These are phyloP conservation scores for Chesias legatella DNA, from an alignment of 2,888 invertebrate genomes.

Conservation along the genomic window DNA sequence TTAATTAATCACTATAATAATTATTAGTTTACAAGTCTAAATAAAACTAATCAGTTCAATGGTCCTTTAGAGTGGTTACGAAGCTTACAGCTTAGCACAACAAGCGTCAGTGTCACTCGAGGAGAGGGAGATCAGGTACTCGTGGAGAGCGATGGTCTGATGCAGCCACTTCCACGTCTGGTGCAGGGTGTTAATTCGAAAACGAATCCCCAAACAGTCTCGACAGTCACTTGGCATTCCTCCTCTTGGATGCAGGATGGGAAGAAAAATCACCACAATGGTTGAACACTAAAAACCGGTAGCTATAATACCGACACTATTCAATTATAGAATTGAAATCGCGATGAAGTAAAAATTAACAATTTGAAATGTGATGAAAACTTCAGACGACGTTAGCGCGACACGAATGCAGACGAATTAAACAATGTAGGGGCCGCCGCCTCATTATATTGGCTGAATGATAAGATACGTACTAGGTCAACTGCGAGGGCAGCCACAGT, in stretches of 20 bases:
- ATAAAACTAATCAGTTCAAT: slow-evolving; percentile 40
- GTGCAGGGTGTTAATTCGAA: slow-evolving; percentile 92
- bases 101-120: slow-evolving; percentile 85
- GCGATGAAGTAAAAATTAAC: slow-evolving; percentile 16
- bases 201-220: slow-evolving; percentile 93
- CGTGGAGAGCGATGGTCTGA: slow-evolving; percentile 93
- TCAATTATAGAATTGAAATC: slow-evolving; percentile 2
- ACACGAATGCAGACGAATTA: slow-evolving; percentile 59
- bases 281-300: slow-evolving; percentile 35
- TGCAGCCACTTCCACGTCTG: slow-evolving; percentile 98
- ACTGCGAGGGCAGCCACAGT: slow-evolving; percentile 65
- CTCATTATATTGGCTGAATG: slow-evolving; percentile 74
- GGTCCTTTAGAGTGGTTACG: slow-evolving; percentile 39
- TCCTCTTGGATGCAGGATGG: slow-evolving; percentile 76
- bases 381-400: slow-evolving; percentile 33
- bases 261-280: slow-evolving; percentile 64
- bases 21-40: slow-evolving; percentile 19
- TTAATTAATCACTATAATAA: slow-evolving; percentile 45
- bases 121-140: slow-evolving; percentile 90
- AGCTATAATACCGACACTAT: slow-evolving; percentile 19
- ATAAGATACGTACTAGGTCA: slow-evolving; percentile 70
- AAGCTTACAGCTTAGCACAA: slow-evolving; percentile 51
- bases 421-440: slow-evolving; percentile 58
- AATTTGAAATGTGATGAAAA: slow-evolving; percentile 12
- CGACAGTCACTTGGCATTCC: slow-evolving; percentile 86